These are phyloP conservation scores for Tricholauxania praeusta DNA, from an alignment of 2,888 invertebrate species.

Conservation along the genomic window DNA sequence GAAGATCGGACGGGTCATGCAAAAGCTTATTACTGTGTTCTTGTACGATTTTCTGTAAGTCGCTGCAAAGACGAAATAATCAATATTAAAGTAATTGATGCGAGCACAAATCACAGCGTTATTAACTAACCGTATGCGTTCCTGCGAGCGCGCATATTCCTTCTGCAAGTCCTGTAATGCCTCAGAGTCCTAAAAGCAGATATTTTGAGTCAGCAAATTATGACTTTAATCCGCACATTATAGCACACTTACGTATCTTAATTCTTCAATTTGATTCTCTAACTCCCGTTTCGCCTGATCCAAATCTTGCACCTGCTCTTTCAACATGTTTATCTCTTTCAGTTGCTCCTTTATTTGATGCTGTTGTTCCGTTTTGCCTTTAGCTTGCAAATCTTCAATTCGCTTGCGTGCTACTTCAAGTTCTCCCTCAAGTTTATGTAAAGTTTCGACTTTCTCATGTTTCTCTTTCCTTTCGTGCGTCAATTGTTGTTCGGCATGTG, in stretches of 20 bases:
- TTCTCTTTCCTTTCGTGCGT: constrained; percentile 42
- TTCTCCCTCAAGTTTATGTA: constrained; percentile 44
- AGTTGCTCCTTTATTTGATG: constrained; percentile 1
- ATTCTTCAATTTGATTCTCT: constrained; percentile 32
- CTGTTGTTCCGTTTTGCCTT: constrained; percentile 14
- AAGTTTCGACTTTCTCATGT: constrained; percentile 36
- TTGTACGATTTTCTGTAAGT: constrained; percentile 34
- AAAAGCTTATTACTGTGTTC: constrained; percentile 22
- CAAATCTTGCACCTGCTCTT: constrained; percentile 29
- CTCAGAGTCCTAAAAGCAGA: constrained; percentile 32
- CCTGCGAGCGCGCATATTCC: constrained; percentile 35
- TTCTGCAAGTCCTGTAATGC: constrained; percentile 17
- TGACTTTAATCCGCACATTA: background rate
- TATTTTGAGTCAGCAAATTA: background rate
- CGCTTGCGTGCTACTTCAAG: constrained; percentile 35
- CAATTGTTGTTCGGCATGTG: constrained; percentile 37
- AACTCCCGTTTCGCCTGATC: constrained; percentile 36
- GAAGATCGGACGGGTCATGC: constrained; percentile 24
- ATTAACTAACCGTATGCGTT: constrained; percentile 34
- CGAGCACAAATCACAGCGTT: background rate
- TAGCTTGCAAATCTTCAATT: constrained; percentile 37
- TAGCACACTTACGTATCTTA: constrained; percentile 38
- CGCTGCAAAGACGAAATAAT: constrained; percentile 23
- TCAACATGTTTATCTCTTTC: constrained; percentile 15
- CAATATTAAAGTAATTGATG: background rate